Evolutionary conservation across 64 coral and sea anemone genomes (phyloP), one percentile per base, ranked within the genome.

Genomic region (Acropora yongei): DNA sequence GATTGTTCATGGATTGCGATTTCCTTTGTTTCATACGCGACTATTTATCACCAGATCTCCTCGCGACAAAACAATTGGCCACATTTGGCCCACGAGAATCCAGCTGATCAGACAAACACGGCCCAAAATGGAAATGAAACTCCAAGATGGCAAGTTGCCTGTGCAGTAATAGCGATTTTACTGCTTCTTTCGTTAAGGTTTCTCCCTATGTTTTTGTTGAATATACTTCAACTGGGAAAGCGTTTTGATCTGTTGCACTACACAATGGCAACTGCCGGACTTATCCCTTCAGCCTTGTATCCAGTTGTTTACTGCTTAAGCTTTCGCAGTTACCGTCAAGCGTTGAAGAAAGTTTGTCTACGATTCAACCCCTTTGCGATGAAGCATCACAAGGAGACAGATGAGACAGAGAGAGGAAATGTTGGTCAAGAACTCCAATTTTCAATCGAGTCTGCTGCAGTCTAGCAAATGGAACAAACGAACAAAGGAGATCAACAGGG

Each of bases 271-370:
- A 98, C 96, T 1, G 71, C 93, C 14, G 96, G 93, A 1, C 41
- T 95, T 8, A 88, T 77, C 39, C 76, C 94, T 5, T 98, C 93
- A 12, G 96, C 96, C 13, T 65, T 87, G 10, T 95, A 98, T 41
- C 93, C 93, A 48, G 50, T 80, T 9, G 9, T 98, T 6, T 98
- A 98, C 43, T 95, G 93, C 74, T 88, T 98, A 20, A 92, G 86
- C 55, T 95, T 91, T 45, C 85, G 77, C 44, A 83, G 93, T 61
- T 98, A 90, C 71, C 80, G 88, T 44, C 90, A 75, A 61, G 96
- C 96, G 3, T 96, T 98, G 58, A 93, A 86, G 63, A 90, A 50
- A 86, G 81, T 93, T 88, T 51, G 88, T 30, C 30, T 30, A 30
- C 30, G 30, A 30, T 30, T 30, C 30, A 30, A 30, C 30, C 30